Conservation (phyloP, 2,113 vertebrate genomes). For the Alectura lathami region DNA sequence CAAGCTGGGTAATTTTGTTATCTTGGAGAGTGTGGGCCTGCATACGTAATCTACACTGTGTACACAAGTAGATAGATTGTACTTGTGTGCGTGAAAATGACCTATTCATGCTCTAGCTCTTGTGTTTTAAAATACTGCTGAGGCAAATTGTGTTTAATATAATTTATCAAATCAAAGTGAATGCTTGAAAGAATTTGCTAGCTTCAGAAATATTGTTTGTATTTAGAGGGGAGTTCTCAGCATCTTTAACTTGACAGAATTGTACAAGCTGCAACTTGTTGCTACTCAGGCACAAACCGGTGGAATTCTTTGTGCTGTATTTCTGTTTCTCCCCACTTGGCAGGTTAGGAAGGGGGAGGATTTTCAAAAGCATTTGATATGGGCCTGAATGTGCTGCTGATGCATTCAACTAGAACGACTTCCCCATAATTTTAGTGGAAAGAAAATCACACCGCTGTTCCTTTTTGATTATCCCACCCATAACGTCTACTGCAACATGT, state of each 20-base stretch:
- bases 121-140: not conserved
- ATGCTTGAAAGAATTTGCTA: not conserved
- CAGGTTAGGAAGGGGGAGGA: not conserved
- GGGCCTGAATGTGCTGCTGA: not conserved
- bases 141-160: not conserved
- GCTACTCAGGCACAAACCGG: not conserved
- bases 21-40: not conserved
- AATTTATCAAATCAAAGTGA: not conserved
- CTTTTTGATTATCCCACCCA: not conserved
- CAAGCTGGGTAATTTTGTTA: conserved; percentile 1
- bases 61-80: not conserved
- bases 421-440: not conserved
- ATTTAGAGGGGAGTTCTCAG: not conserved
- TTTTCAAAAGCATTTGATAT: not conserved
- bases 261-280: not conserved
- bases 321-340: not conserved
- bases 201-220: not conserved
- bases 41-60: not conserved
- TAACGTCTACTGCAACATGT: not conserved
- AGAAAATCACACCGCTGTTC: not conserved
- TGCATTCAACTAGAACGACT: not conserved
- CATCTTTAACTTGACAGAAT: not conserved
- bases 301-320: not conserved
- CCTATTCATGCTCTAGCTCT: not conserved
- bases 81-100: not conserved